phyloP scores from a whole-genome alignment of 2,888 invertebrate genomes.

The Horisme vitalbata region DNA sequence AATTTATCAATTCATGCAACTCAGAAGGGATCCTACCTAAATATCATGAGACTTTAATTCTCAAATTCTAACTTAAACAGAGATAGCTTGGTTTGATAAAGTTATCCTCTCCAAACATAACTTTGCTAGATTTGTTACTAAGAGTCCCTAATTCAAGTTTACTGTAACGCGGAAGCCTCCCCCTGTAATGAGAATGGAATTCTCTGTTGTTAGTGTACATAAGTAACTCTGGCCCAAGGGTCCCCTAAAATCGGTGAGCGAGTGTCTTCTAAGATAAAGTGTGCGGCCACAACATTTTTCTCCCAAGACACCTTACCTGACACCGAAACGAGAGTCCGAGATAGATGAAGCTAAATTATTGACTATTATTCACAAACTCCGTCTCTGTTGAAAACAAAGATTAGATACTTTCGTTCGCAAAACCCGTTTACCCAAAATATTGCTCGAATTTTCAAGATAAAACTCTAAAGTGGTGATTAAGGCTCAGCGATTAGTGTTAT shows the following conservation, averaged over 20 bases:
- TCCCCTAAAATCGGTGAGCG: slow-evolving; percentile 27
- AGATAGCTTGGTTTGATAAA: slow-evolving; percentile 29
- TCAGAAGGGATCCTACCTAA: slow-evolving; percentile 25
- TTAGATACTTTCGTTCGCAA: slow-evolving; percentile 3
- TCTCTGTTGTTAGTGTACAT: slow-evolving; percentile 28
- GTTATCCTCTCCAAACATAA: slow-evolving; percentile 36
- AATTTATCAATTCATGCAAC: slow-evolving; percentile 23
- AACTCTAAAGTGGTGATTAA: slow-evolving; percentile 18
- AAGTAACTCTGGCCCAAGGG: slow-evolving; percentile 30
- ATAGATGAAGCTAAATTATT: slow-evolving; percentile 18
- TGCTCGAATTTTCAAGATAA: slow-evolving; percentile 12
- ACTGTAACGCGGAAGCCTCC: slow-evolving; percentile 27
- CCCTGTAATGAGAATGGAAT: slow-evolving; percentile 34
- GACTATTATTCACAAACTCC: slow-evolving; percentile 15
- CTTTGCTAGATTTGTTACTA: slow-evolving; percentile 29
- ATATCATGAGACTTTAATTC: slow-evolving; percentile 24
- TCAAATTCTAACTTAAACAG: slow-evolving; percentile 23
- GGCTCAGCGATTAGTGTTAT: slow-evolving; percentile 13
- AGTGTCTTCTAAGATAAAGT: slow-evolving; percentile 27
- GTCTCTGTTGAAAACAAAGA: slow-evolving; percentile 16
- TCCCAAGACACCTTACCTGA: slow-evolving; percentile 28
- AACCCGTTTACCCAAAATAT: slow-evolving; percentile 16
- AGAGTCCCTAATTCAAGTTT: slow-evolving; percentile 32
- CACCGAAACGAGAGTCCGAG: slow-evolving; percentile 16
- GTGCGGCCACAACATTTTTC: slow-evolving; percentile 27